phyloP scores from a whole-genome alignment of 2,113 vertebrate species.

The Myxocyprinus asiaticus region DNA sequence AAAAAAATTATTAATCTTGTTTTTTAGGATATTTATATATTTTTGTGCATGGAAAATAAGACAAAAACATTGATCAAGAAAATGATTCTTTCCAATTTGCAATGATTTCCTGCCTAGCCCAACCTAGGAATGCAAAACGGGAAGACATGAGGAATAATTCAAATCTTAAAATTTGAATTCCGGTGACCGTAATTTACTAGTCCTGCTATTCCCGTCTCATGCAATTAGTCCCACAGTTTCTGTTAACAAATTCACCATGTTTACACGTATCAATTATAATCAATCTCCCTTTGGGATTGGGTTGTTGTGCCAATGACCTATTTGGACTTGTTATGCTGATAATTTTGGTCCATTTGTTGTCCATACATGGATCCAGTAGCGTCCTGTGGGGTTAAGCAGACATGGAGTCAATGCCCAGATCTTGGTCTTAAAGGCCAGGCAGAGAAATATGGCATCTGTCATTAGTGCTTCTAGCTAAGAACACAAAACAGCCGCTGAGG shows the following conservation, averaged over 20 bases:
- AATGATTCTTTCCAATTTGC: too few relatives aligned
- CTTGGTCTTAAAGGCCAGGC: conserved; percentile 47
- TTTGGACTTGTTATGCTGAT: not conserved
- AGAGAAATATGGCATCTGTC: conserved; percentile 54
- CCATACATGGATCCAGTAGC: conserved; percentile 52
- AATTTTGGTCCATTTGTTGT: conserved; percentile 15
- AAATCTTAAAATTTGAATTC: conserved; percentile 5
- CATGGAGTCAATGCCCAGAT: conserved; percentile 55
- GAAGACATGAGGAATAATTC: not conserved
- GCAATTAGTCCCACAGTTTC: not conserved
- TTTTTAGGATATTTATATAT: too few relatives aligned
- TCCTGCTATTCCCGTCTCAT: conserved; percentile 9
- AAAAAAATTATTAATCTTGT: too few relatives aligned
- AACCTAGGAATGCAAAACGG: not conserved
- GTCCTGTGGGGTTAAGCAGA: conserved; percentile 64
- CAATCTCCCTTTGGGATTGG: not conserved
- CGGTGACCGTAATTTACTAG: not conserved
- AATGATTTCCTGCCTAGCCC: not conserved
- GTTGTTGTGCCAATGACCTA: conserved; percentile 1
- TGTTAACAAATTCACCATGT: not conserved
- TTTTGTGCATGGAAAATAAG: too few relatives aligned
- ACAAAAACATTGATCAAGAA: too few relatives aligned
- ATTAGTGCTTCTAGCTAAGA: conserved; percentile 62
- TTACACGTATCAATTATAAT: not conserved
- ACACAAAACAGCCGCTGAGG: conserved; percentile 44